Evolutionary conservation across 2,113 vertebrate species (phyloP).

Genomic region (Atractosteus spatula): DNA sequence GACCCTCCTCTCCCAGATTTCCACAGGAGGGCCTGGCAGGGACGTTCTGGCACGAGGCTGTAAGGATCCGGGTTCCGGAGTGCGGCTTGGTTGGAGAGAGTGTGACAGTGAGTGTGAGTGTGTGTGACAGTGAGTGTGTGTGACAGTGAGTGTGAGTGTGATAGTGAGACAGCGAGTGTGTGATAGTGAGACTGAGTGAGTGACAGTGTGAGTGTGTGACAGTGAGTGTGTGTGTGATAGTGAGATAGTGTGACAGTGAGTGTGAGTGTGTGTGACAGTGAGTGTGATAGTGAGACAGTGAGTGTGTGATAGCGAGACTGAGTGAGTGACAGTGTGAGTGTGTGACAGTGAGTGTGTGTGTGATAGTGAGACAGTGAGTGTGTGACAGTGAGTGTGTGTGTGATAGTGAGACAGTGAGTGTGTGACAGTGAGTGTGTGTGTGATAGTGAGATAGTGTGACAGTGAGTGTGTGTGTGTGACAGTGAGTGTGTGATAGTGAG

Average conservation of each 20-base stretch:
- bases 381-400: no score
- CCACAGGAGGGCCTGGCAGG: no score
- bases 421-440: conserved; percentile 28
- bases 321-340: no score
- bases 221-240: not conserved
- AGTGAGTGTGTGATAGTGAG: not conserved
- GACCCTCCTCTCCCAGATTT: no score
- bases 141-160: not conserved
- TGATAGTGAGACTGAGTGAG: not conserved
- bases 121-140: not conserved
- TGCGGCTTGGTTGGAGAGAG: no score
- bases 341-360: no score
- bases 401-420: no score
- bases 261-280: no score
- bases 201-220: not conserved
- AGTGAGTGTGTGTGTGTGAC: not conserved
- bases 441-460: conserved; percentile 5
- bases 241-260: not conserved
- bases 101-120: not conserved
- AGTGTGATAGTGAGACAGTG: not conserved
- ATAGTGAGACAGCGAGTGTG: not conserved
- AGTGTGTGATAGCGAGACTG: not conserved
- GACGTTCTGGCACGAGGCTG: no score
- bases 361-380: no score
- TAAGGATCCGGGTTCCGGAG: no score